Conservation (phyloP, 2,888 invertebrate species). For the Drosophila hawaiiensis region DNA sequence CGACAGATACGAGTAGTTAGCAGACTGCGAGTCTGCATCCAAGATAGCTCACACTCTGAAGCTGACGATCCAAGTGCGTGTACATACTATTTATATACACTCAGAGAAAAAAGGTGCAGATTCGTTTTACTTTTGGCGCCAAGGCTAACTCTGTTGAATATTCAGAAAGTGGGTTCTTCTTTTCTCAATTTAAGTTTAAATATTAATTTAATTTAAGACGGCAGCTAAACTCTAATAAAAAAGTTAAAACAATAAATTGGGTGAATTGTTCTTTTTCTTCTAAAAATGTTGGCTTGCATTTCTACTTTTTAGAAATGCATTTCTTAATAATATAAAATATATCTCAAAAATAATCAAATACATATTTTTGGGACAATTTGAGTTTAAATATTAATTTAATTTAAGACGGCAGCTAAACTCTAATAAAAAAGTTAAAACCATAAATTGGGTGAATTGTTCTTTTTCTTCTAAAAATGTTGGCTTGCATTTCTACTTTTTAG, state of each 20-base stretch:
- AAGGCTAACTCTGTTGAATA: background rate
- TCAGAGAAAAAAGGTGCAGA: background rate
- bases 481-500: background rate
- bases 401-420: too few relatives aligned
- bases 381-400: too few relatives aligned
- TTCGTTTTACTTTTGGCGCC: background rate
- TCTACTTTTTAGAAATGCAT: background rate
- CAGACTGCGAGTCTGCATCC: background rate
- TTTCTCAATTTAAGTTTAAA: background rate
- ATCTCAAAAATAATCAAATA: background rate
- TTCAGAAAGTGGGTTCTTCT: background rate
- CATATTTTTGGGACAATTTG: background rate
- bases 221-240: too few relatives aligned
- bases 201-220: too few relatives aligned
- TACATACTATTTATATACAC: conserved; percentile 28
- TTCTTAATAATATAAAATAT: background rate
- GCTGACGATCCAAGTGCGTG: conserved; percentile 57
- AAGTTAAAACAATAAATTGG: background rate
- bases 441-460: background rate
- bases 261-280: background rate
- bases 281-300: fast-evolving
- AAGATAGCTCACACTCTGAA: background rate
- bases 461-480: background rate
- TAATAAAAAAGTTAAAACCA: background rate
- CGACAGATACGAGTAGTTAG: conserved; percentile 46